Evolutionary conservation across 2,113 vertebrate species (phyloP).

Genomic region (Myrmecophaga tridactyla): DNA sequence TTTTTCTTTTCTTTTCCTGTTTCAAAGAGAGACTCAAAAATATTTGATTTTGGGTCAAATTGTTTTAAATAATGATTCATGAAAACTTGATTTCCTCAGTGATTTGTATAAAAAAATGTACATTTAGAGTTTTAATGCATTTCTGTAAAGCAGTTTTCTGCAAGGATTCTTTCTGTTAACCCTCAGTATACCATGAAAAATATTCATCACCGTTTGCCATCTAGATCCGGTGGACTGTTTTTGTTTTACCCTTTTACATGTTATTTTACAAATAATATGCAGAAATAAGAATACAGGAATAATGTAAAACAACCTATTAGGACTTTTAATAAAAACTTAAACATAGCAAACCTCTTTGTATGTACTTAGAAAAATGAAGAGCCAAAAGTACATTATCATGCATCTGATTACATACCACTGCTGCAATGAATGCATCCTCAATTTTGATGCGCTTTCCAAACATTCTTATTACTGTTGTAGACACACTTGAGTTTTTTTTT

Average conservation of each 20-base stretch:
- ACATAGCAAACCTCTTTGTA: background rate
- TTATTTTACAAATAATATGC: background rate
- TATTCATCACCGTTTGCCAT: background rate
- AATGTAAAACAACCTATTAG: background rate
- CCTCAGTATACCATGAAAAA: background rate
- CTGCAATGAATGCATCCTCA: background rate
- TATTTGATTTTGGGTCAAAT: constrained; percentile 8
- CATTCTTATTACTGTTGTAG: background rate
- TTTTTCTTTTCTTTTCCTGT: background rate
- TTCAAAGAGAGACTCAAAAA: background rate
- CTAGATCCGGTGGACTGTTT: background rate
- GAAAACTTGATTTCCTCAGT: constrained; percentile 6
- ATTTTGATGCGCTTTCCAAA: background rate
- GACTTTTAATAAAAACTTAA: constrained; percentile 17
- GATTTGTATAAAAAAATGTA: background rate
- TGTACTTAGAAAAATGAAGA: background rate
- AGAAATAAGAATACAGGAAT: background rate
- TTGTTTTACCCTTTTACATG: background rate
- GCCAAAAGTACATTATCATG: background rate
- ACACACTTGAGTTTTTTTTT: background rate
- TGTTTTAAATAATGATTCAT: background rate
- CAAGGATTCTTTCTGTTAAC: background rate
- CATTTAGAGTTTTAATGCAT: constrained; percentile 48
- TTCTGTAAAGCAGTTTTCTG: constrained; percentile 8
- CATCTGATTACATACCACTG: background rate